Evolutionary conservation across 2,113 vertebrate species (phyloP).

Genomic region (Tragelaphus buxtoni): DNA sequence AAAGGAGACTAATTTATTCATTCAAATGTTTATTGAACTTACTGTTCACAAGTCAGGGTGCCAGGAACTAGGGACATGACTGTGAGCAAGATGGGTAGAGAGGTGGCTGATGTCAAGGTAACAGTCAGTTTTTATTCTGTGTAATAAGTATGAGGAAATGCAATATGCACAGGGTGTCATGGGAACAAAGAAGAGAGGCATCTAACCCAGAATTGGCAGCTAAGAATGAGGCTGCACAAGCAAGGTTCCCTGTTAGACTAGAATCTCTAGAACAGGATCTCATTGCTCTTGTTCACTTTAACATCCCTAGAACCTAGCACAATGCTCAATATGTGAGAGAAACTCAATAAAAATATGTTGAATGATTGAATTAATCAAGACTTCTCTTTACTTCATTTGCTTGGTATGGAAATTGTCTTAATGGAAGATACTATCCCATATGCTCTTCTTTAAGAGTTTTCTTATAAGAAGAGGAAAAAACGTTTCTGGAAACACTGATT

Average conservation of each 20-base stretch:
- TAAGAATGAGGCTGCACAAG: background rate
- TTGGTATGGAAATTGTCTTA: background rate
- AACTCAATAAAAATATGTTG: background rate
- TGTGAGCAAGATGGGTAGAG: background rate
- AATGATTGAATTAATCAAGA: conserved; percentile 6
- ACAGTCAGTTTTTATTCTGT: background rate
- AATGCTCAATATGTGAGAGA: background rate
- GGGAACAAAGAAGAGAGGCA: background rate
- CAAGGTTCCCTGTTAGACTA: background rate
- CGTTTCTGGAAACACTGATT: background rate
- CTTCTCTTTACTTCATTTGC: background rate
- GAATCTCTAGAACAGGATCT: background rate
- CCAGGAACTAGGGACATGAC: background rate
- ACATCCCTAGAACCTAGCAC: background rate
- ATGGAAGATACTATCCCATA: background rate
- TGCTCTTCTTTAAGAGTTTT: background rate
- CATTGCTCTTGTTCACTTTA: background rate
- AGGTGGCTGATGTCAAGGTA: background rate
- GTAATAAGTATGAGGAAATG: background rate
- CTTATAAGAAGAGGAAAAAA: background rate
- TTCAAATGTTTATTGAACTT: background rate
- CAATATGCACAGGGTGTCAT: background rate
- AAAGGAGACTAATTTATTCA: background rate
- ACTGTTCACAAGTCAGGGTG: background rate
- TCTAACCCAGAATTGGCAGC: background rate